phyloP scores from a whole-genome alignment of 2,797 vertebrate species.

The Phalloptychus januarius region DNA sequence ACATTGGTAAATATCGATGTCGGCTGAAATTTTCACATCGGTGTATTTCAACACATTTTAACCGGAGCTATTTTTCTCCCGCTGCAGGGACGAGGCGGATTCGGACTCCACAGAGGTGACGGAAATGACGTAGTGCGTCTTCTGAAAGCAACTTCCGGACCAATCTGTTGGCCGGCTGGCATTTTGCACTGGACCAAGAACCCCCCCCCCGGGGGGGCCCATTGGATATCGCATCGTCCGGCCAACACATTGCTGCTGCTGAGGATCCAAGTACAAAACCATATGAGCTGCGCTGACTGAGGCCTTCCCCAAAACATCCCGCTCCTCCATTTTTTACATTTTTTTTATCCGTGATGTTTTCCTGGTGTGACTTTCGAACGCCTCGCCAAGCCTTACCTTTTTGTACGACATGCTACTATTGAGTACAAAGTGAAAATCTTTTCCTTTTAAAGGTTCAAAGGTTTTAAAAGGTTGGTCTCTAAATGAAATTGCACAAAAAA shows the following conservation, averaged over 20 bases:
- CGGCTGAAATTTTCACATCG: too few relatives aligned
- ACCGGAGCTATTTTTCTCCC: not conserved
- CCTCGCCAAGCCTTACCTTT: constrained; percentile 54
- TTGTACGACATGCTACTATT: constrained; percentile 36
- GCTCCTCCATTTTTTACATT: not conserved
- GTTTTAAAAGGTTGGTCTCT: constrained; percentile 4
- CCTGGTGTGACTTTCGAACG: constrained; percentile 10
- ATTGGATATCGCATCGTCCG: constrained; percentile 50
- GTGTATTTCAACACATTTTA: not conserved
- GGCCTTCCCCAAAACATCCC: constrained; percentile 24
- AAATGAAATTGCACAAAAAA: constrained; percentile 54
- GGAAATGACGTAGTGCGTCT: constrained; percentile 72
- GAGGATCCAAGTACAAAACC: constrained; percentile 27
- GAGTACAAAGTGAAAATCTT: constrained; percentile 16
- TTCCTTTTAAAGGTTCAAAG: constrained; percentile 13
- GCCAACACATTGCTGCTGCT: constrained; percentile 46
- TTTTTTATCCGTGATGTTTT: constrained; percentile 12
- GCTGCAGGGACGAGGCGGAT: constrained; percentile 81
- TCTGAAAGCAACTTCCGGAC: constrained; percentile 17
- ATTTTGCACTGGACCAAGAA: constrained; percentile 68
- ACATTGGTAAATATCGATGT: too few relatives aligned
- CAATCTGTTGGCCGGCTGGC: constrained; percentile 28
- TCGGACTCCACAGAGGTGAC: constrained; percentile 86
- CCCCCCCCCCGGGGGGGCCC: constrained; percentile 13
- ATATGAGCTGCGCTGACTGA: constrained; percentile 24